Base-by-base conservation (phyloP, 2,888 invertebrate species). In the Tetheella fluctuosa region DNA sequence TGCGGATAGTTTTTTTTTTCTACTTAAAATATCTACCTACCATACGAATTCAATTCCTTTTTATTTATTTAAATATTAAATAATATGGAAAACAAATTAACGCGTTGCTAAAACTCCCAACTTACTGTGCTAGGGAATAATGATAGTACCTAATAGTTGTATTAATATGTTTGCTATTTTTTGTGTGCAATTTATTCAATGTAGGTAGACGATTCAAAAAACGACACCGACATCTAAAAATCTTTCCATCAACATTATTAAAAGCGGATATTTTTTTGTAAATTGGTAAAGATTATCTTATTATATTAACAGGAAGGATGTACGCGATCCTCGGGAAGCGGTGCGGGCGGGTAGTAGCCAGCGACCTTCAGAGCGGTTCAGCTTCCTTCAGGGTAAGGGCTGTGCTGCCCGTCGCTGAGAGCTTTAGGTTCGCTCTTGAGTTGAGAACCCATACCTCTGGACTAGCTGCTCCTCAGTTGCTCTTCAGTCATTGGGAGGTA, bases 401-500 rank as follows among this genome's bases (percentile, higher is more conserved):
- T 1, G 94, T 96, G 67, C 93, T 99, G 79, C 99, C 99, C 0
- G 99, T 99, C 28, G 96, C 98, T 6, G 99, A 99, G 93, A 99
- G 99, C 86, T 98, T 99, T 90, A 96, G 97, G 74, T 98, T 99
- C 89, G 97, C 98, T 4, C 96, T 97, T 64, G 99, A 99, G 88
- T 95, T 99, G 73, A 95, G 99, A 62, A 98, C 98, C 74, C 96
- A 98, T 87, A 99, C 99, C 23, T 99, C 99, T 62, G 99, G 99
- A 12, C 94, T 98, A 69, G 99, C 99, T 10, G 97, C 97, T 84
- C 99, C 99, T 0, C 99, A 98, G 86, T 94, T 99, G 71, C 95
- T 97, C 76, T 99, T 99, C 93, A 98, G 98, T 83, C 99, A 99
- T 88, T 99, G 99, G 97, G 99, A 99, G 96, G 97, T 98, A 82